Evolutionary conservation across 2,888 invertebrate genomes (phyloP), one percentile per base, ranked within the genome.

Genomic region (Agrochola lychnidis): DNA sequence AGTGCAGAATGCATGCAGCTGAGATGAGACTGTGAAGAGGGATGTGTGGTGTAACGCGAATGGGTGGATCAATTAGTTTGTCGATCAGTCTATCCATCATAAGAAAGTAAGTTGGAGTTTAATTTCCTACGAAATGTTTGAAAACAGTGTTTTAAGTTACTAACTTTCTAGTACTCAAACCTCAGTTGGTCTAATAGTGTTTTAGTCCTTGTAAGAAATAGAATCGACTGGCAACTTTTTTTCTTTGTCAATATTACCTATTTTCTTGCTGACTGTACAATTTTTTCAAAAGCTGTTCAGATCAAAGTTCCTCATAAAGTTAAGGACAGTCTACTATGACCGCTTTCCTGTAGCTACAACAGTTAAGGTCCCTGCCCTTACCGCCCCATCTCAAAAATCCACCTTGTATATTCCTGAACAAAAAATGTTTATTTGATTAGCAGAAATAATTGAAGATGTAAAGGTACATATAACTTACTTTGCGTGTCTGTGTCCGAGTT

Each of bases 401-500:
- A 7, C 4, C 22, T 6, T 36, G 6, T 75, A 16, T 76, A 53
- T 45, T 63, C 16, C n/a, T 45, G 7, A 9, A 16, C 22, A 64
- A 40, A 12, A 56, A 36, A 57, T 42, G 40, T 68, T 72, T 56
- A 74, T 64, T 48, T 63, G 9, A 51, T 48, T 75, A 56, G 40
- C 16, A 2, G 14, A 48, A 70, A 74, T 66, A 69, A 75, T 70
- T 70, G n/a, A 76, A 69, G 48, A 68, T 56, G 53, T n/a, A 51
- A 48, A 64, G 30, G 30, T 53, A 30, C 36, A n/a, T 53, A 12
- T 57, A 67, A 74, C 93, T 92, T 83, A 96, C 96, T 94, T 84
- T 94, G 95, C 53, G 92, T 86, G 70, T 96, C 96, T 16, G 86
- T 92, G 82, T 96, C 96, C 3, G 92, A 82, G 69, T 82, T 84